Evolutionary conservation across 2,888 invertebrate species (phyloP), one percentile per base, ranked within the genome.

Genomic region (Phengaris arion): DNA sequence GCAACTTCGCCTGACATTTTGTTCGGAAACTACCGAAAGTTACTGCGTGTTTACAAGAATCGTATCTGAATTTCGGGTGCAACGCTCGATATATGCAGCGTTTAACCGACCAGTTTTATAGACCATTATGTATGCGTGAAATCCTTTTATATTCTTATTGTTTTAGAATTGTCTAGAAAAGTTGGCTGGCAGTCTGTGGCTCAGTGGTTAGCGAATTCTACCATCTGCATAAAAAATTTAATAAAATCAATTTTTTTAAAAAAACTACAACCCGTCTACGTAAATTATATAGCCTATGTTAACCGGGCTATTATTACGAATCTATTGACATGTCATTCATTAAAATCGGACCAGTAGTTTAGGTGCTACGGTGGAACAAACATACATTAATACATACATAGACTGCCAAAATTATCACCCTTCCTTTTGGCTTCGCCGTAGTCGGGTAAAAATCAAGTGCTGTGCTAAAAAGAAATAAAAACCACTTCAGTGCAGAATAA

Each of bases 1-100:
- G 79, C 74, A 82, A 84, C 84, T 86, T 86, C 82, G 85, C 84
- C 87, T 84, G 86, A 86, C 85, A 82, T 87, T 89, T 87, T 87
- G 85, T 85, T 87, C 84, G 84, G 83, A 85, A 87, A 82, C 80
- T 83, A 85, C 84, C 82, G 82, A 81, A 84, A 86, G 85, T 85
- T 84, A 82, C 82, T 81, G 80, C 80, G 81, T 84, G 82, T 85
- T 85, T 82, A 83, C 81, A 81, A 78, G 45, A 73, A 77, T 35
- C 35, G 35, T 76, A 75, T 74, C 75, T 79, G 76, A 77, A 75
- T 78, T 74, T 69, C 75, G 70, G 70, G 80, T 75, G 79, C 80
- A 81, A 79, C 75, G 80, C 78, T 78, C 80, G 77, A 73, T 75
- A 76, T 75, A 77, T 77, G 79, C 77, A 51, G 75, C 77, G 77